phyloP scores from a whole-genome alignment of 2,113 vertebrate species.

The Vireo altiloquus region DNA sequence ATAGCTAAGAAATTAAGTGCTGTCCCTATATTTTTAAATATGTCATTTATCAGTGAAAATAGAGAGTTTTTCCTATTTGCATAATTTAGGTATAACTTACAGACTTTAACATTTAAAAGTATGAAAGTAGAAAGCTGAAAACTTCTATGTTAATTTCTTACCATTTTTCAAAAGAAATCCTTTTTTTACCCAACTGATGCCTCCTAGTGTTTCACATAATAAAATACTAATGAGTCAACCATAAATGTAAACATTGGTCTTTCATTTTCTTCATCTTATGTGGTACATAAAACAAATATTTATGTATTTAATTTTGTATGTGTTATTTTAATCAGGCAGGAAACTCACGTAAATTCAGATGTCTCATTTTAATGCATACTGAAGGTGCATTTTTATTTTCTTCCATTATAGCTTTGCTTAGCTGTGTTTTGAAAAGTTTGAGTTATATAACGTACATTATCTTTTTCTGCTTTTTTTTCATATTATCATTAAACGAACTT shows the following conservation, averaged over 20 bases:
- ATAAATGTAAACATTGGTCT: constrained; percentile 73
- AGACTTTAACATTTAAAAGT: constrained; percentile 44
- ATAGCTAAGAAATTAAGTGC: neutral
- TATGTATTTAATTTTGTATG: constrained; percentile 74
- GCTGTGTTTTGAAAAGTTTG: constrained; percentile 49
- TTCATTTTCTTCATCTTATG: constrained; percentile 65
- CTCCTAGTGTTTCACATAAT: constrained; percentile 77
- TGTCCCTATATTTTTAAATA: neutral
- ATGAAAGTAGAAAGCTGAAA: constrained; percentile 24
- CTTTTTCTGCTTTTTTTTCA: neutral
- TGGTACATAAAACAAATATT: constrained; percentile 73
- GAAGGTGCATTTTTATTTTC: constrained; percentile 20
- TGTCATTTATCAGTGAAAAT: neutral
- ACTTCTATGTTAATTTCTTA: constrained; percentile 65
- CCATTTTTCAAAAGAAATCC: constrained; percentile 54
- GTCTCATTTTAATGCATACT: constrained; percentile 35
- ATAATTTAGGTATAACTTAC: constrained; percentile 24
- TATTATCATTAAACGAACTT: neutral
- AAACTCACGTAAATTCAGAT: constrained; percentile 56
- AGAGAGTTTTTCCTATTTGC: neutral
- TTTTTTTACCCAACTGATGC: constrained; percentile 75
- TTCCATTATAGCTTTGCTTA: constrained; percentile 30
- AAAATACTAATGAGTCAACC: constrained; percentile 72
- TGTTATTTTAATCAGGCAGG: constrained; percentile 51
- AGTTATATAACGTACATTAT: neutral